phyloP scores from a whole-genome alignment of 2,113 vertebrate genomes.

The Lonchura striata region DNA sequence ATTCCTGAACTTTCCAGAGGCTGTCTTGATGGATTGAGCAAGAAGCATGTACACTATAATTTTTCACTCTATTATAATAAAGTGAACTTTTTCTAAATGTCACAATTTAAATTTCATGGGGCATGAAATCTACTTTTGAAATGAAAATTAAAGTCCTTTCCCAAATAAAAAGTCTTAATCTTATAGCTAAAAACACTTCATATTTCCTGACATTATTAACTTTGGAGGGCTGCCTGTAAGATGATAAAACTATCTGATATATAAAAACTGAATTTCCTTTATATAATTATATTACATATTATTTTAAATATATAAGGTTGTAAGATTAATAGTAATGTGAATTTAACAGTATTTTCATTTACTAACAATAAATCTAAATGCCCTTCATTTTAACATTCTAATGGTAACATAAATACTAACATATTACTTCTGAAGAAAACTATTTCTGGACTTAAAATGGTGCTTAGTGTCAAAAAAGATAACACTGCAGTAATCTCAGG shows the following conservation, averaged over 20 bases:
- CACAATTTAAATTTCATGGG: slow-evolving; percentile 75
- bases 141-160: slow-evolving; percentile 73
- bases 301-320: slow-evolving; percentile 55
- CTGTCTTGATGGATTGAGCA: slow-evolving; percentile 56
- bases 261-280: slow-evolving; percentile 67
- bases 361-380: slow-evolving; percentile 57
- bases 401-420: slow-evolving; percentile 38
- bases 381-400: slow-evolving; percentile 32
- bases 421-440: slow-evolving; percentile 50
- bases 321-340: slow-evolving; percentile 11
- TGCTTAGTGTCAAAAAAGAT: slow-evolving; percentile 59
- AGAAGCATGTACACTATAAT: slow-evolving; percentile 40
- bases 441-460: slow-evolving; percentile 33
- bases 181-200: slow-evolving; percentile 64
- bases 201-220: slow-evolving; percentile 72
- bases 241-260: slow-evolving; percentile 66
- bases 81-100: slow-evolving; percentile 75
- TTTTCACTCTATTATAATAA: slow-evolving; percentile 72
- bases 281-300: slow-evolving; percentile 63
- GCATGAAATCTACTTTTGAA: slow-evolving; percentile 73
- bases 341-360: slow-evolving; percentile 56
- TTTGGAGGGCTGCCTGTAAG: slow-evolving; percentile 59
- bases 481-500: background rate
- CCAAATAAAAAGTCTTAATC: slow-evolving; percentile 69
- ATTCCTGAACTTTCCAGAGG: slow-evolving; percentile 33